Percentiles rank a stretch among this genome's conserved stretches.
Evolutionary conservation across 2,113 vertebrate species (phyloP).

Genomic region (Bubalus kerabau): DNA sequence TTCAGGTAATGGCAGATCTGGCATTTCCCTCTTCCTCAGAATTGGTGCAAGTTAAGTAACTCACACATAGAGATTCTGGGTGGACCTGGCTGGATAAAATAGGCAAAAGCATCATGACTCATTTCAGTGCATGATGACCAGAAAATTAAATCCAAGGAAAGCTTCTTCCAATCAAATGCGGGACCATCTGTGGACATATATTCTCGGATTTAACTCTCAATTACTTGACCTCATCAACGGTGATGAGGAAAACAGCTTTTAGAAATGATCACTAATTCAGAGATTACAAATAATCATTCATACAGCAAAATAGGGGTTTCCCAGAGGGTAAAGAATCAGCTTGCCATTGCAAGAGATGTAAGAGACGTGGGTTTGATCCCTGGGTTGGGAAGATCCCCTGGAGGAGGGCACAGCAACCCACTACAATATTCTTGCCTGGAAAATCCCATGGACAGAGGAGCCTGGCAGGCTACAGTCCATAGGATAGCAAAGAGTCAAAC

Average conservation of each 20-base stretch:
- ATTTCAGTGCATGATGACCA: background rate
- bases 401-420: background rate
- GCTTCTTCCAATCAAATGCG: background rate
- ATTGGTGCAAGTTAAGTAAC: background rate
- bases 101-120: background rate
- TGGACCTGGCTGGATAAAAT: background rate
- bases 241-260: background rate
- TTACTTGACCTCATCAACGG: background rate
- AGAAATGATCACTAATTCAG: background rate
- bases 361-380: rapidly evolving
- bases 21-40: background rate
- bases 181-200: background rate
- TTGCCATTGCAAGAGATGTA: background rate
- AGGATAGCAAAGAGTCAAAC: background rate
- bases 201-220: background rate
- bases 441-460: background rate
- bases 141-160: background rate
- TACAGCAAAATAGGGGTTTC: background rate
- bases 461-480: background rate
- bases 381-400: background rate
- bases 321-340: background rate
- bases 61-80: background rate
- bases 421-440: background rate
- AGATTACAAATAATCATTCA: background rate
- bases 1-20: background rate